phyloP scores from a whole-genome alignment of 2,797 vertebrate genomes.

The Hylomyscus alleni region DNA sequence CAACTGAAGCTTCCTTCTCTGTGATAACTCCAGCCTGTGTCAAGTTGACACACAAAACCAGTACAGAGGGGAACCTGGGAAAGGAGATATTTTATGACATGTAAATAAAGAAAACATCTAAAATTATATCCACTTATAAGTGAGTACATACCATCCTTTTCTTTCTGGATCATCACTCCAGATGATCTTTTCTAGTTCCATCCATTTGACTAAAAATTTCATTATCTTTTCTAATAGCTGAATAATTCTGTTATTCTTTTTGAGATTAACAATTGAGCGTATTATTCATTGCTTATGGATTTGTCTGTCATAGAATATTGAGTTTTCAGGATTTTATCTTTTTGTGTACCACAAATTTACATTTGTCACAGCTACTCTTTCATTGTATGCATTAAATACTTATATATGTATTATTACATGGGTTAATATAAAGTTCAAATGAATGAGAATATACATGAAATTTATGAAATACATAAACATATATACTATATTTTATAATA shows the following conservation, averaged over 20 bases:
- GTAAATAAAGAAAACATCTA: too few relatives aligned
- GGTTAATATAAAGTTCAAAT: background rate
- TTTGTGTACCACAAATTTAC: background rate
- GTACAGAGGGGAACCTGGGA: too few relatives aligned
- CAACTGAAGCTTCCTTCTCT: too few relatives aligned
- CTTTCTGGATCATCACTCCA: background rate
- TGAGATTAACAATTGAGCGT: background rate
- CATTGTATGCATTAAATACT: background rate
- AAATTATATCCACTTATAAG: background rate
- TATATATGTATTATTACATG: background rate
- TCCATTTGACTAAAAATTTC: background rate
- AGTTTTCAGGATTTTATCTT: background rate
- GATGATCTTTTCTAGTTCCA: background rate
- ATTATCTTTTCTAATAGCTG: background rate
- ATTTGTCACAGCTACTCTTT: background rate
- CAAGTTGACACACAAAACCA: too few relatives aligned
- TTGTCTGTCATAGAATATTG: slow-evolving; percentile 9
- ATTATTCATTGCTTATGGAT: background rate
- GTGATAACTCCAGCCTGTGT: too few relatives aligned
- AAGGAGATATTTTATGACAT: too few relatives aligned
- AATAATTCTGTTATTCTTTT: background rate
- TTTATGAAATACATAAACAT: background rate
- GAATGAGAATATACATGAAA: background rate
- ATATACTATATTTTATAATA: too few relatives aligned
- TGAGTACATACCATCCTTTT: background rate